Evolutionary conservation across 2,888 invertebrate species (phyloP), one percentile per base, ranked within the genome.

Genomic region (Lithophane socia): DNA sequence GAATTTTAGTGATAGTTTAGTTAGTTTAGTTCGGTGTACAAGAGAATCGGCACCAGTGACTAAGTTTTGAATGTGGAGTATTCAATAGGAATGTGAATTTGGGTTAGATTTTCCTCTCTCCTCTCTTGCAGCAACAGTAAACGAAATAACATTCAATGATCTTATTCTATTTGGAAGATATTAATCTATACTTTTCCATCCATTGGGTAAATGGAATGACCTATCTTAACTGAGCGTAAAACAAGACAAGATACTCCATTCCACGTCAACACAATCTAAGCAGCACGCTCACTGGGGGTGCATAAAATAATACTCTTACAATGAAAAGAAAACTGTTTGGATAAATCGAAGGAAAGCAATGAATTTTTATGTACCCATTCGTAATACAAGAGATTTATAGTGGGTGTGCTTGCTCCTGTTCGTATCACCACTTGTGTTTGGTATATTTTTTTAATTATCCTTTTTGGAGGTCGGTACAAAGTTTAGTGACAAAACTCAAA

Each of bases 271-370:
- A 13, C 52, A 73, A 61, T 88, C 88, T 54, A 83, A 85, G 83
- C 68, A 42, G 9, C 80, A 77, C 79, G 83, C 76, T 89, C 86
- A 84, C 87, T 84, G 84, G 90, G 94, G 93, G 92, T 94, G 94
- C 94, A 94, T 94, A 94, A 94, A 94, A 94, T 94, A 94, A 93
- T 92, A 93, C 91, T 92, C 89, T 85, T 85, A 89, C 91, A 92
- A 92, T 93, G 93, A 92, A 92, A 92, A 91, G 92, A 92, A 93
- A 92, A 92, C 93, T 92, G 86, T 86, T 83, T 87, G 81, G 88
- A 92, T 92, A 92, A 93, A 94, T 94, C 93, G 93, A 93, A 92
- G 87, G 89, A 90, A 90, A 90, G 89, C 93, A 91, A 92, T 94
- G 92, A 93, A 93, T 93, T 93, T 93, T 94, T 93, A 92, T 93